Conservation (phyloP, 1,140 invertebrate species). For the Drosophila malerkotliana region DNA sequence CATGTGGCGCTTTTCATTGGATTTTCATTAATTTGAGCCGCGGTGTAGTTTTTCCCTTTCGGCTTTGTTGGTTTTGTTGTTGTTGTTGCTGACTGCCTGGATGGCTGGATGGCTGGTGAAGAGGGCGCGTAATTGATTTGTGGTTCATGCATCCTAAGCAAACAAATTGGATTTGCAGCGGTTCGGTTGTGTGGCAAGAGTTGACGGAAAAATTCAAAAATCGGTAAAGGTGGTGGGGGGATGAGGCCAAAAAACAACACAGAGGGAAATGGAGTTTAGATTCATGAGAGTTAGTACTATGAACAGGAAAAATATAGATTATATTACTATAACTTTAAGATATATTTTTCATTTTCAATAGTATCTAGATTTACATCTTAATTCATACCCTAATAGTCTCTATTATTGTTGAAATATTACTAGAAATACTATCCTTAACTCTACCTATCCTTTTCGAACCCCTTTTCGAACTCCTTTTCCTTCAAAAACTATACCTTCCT, state of each 20-base stretch:
- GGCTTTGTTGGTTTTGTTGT: conserved; percentile 6
- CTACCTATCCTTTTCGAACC: no score
- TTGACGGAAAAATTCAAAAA: conserved; percentile 28
- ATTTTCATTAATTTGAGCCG: conserved; percentile 76
- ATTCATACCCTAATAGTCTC: no score
- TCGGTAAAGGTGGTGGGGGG: background rate
- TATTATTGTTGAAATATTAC: no score
- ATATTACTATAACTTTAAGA: no score
- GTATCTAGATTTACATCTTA: no score
- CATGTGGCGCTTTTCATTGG: conserved; percentile 71
- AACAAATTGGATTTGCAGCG: conserved; percentile 59
- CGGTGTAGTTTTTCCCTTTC: conserved; percentile 34
- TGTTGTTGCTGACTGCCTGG: background rate
- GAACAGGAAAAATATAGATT: no score
- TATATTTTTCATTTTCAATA: no score
- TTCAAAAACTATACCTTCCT: conserved; percentile 1
- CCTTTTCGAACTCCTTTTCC: no score
- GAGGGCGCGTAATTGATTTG: conserved; percentile 70
- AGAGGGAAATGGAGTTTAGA: background rate
- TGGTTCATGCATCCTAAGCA: conserved; percentile 60
- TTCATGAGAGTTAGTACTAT: no score
- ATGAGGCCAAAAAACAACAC: background rate
- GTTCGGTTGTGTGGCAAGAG: conserved; percentile 14
- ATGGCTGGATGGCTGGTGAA: conserved; percentile 6
- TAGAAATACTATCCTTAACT: no score